A percentile compares a stretch with the other conserved stretches of the same genome.
Conservation (phyloP, 2,888 invertebrate genomes). For the Acholoe squamosa region DNA sequence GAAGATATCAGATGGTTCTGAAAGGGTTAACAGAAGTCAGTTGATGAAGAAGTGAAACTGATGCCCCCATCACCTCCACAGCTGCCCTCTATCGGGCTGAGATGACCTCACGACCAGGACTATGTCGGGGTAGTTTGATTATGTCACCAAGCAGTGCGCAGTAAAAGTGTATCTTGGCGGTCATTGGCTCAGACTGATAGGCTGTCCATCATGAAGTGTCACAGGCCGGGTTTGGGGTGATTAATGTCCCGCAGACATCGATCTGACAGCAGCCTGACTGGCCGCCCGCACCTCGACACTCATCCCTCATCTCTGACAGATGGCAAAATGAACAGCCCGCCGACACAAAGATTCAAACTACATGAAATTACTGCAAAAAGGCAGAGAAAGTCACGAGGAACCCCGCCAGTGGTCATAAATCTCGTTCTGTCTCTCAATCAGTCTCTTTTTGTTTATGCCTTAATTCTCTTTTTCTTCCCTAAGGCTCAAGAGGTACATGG, state of each 20-base stretch:
- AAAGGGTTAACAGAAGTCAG: not conserved
- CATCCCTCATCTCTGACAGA: conserved; percentile 58
- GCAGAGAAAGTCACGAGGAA: not conserved
- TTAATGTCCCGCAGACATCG: conserved; percentile 26
- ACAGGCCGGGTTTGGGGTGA: conserved; percentile 26
- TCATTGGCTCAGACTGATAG: conserved; percentile 41
- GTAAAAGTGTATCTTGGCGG: not conserved
- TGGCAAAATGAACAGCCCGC: conserved; percentile 10
- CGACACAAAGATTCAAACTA: not conserved
- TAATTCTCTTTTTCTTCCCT: too few relatives aligned
- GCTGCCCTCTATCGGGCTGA: not conserved
- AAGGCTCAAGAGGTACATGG: too few relatives aligned
- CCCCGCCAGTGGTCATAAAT: too few relatives aligned
- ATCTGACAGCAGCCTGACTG: conserved; percentile 46
- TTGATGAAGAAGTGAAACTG: conserved; percentile 13
- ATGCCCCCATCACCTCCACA: not conserved
- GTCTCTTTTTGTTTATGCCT: too few relatives aligned
- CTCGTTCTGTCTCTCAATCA: too few relatives aligned
- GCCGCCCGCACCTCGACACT: not conserved
- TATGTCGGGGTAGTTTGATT: conserved; percentile 18
- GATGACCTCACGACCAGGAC: not conserved
- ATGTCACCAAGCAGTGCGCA: conserved; percentile 20
- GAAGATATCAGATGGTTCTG: too few relatives aligned
- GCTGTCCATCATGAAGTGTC: conserved; percentile 53
- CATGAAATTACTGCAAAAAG: not conserved